These are phyloP conservation scores for Calameuta pallipes DNA, from an alignment of 2,888 invertebrate species.

Conservation along the genomic window DNA sequence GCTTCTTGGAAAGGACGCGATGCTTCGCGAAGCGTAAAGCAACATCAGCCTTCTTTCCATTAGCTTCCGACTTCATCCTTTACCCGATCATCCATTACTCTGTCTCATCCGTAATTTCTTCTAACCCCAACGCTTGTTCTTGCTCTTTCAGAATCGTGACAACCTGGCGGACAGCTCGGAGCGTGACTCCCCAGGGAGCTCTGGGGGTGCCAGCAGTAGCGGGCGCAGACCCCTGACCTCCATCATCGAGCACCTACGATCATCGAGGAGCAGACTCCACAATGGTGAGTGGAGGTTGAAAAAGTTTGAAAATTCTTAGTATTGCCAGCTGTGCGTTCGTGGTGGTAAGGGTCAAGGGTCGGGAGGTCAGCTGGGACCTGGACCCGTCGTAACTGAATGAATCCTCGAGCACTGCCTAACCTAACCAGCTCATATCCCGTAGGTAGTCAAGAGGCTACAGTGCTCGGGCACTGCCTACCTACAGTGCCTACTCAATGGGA, in stretches of 20 bases:
- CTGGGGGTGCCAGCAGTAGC: conserved; percentile 54
- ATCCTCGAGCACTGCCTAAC: background rate
- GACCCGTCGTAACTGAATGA: background rate
- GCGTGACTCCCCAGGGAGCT: conserved; percentile 58
- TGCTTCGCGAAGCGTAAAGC: background rate
- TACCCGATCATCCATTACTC: background rate
- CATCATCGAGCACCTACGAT: conserved; percentile 62
- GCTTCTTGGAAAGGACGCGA: background rate
- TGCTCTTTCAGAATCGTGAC: conserved; percentile 51
- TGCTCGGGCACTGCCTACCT: conserved; percentile 18
- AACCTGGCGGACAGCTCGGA: conserved; percentile 63
- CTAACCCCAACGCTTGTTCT: background rate
- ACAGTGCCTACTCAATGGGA: conserved; percentile 57
- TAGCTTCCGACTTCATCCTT: background rate
- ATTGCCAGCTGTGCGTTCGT: background rate
- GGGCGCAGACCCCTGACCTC: conserved; percentile 60
- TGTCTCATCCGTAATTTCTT: background rate
- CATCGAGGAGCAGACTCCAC: conserved; percentile 51
- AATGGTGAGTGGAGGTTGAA: conserved; percentile 52
- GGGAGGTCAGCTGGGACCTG: background rate
- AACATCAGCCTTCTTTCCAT: background rate
- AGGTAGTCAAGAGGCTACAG: background rate
- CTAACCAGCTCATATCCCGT: background rate
- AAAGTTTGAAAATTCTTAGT: background rate
- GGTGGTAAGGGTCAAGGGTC: background rate